These are phyloP conservation scores for Potamarius usumacintae DNA, from an alignment of 2,113 vertebrate genomes.

Conservation along the genomic window DNA sequence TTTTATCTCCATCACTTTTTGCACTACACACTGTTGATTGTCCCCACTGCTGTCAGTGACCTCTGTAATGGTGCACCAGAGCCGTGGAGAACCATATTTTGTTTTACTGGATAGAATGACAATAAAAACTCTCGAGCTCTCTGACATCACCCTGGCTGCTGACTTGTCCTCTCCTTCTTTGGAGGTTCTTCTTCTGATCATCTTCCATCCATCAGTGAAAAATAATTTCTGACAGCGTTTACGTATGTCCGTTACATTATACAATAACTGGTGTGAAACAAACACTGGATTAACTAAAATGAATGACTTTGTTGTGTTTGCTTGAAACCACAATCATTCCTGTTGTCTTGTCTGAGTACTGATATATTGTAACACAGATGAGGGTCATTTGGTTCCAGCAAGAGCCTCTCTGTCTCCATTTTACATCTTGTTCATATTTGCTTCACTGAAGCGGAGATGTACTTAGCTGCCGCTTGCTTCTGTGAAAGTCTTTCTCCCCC, in stretches of 20 bases:
- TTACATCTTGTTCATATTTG: slow-evolving; percentile 26
- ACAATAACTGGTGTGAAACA: not conserved
- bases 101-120: not conserved
- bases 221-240: not conserved
- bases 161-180: not conserved
- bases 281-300: too few relatives aligned
- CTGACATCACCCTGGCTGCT: not conserved
- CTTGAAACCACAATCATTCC: slow-evolving; percentile 12
- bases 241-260: not conserved
- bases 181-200: not conserved
- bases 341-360: slow-evolving; percentile 3
- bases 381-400: slow-evolving; percentile 33
- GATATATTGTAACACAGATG: slow-evolving; percentile 22
- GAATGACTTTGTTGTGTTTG: not conserved
- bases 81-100: not conserved
- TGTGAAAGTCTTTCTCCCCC: not conserved
- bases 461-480: not conserved
- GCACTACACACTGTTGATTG: not conserved
- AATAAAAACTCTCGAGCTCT: not conserved
- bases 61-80: not conserved
- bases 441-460: slow-evolving; percentile 6
- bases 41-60: not conserved
- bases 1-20: not conserved
- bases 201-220: not conserved
- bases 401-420: slow-evolving; percentile 17